Percentiles rank a stretch among this genome's conserved stretches.
These are phyloP conservation scores for Camelus bactrianus DNA, from an alignment of 2,113 vertebrate species.

Conservation along the genomic window DNA sequence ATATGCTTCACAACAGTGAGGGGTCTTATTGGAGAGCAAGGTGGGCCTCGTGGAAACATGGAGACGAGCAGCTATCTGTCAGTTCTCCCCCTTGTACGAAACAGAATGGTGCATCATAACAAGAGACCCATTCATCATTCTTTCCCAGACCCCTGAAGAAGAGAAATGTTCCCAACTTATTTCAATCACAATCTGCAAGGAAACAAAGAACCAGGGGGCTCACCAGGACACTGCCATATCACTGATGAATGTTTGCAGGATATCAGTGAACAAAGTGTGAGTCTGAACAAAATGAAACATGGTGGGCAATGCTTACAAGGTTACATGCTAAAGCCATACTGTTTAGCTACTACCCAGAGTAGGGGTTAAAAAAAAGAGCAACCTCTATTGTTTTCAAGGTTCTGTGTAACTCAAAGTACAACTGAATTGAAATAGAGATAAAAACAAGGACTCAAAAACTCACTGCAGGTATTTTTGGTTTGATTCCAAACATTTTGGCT, in stretches of 20 bases:
- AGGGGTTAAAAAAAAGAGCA: background rate
- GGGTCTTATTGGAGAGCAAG: slow-evolving; percentile 73
- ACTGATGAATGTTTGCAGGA: background rate
- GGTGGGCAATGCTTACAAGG: background rate
- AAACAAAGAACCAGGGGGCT: background rate
- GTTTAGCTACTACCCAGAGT: background rate
- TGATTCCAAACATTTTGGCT: background rate
- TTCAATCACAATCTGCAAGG: background rate
- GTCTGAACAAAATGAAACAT: background rate
- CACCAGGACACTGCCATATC: background rate
- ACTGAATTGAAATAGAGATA: background rate
- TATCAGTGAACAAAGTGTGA: background rate
- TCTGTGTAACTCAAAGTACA: background rate
- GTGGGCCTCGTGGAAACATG: background rate
- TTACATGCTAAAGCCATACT: background rate
- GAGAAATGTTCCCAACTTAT: slow-evolving; percentile 41
- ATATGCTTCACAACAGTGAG: background rate
- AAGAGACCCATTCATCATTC: slow-evolving; percentile 64
- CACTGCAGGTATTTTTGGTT: background rate
- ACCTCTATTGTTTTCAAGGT: background rate
- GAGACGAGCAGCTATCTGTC: slow-evolving; percentile 62
- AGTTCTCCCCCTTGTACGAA: background rate
- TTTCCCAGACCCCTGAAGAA: background rate
- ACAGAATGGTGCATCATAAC: slow-evolving; percentile 10
- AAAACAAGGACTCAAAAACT: background rate